Evolutionary conservation across 2,888 invertebrate species (phyloP).

Genomic region (Esperia sulphurella): DNA sequence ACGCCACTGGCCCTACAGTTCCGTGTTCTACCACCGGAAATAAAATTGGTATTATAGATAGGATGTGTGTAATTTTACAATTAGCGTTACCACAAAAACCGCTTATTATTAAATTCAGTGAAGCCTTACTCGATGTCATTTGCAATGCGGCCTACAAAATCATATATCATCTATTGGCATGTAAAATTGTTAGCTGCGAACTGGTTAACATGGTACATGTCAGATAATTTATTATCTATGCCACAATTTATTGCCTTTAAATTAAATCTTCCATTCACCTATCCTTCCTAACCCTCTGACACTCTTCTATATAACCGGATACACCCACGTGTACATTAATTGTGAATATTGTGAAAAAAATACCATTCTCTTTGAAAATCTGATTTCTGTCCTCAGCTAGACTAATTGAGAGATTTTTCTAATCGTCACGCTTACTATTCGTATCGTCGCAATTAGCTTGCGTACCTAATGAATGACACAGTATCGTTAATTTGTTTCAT

Average conservation of each 20-base stretch:
- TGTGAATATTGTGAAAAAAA: too few relatives aligned
- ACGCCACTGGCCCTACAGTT: too few relatives aligned
- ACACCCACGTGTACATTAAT: too few relatives aligned
- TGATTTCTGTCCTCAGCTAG: neutral
- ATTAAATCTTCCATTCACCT: neutral
- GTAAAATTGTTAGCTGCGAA: constrained; percentile 30
- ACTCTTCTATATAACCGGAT: too few relatives aligned
- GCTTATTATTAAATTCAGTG: constrained; percentile 12
- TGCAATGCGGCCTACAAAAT: neutral
- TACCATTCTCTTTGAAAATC: neutral
- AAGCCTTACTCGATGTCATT: constrained; percentile 4
- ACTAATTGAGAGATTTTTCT: constrained; percentile 20
- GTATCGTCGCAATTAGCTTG: constrained; percentile 30
- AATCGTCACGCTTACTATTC: constrained; percentile 24
- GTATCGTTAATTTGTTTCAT: constrained; percentile 70
- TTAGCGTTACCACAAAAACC: constrained; percentile 12
- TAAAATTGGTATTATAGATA: neutral
- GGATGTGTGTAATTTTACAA: constrained; percentile 28
- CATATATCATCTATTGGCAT: constrained; percentile 22
- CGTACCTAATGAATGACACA: constrained; percentile 38
- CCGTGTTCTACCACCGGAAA: too few relatives aligned
- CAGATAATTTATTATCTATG: constrained; percentile 5
- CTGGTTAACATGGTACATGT: constrained; percentile 23
- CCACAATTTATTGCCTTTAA: neutral
- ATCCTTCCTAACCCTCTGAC: too few relatives aligned